phyloP scores from a whole-genome alignment of 2,888 invertebrate species.

The Sisyra terminalis region DNA sequence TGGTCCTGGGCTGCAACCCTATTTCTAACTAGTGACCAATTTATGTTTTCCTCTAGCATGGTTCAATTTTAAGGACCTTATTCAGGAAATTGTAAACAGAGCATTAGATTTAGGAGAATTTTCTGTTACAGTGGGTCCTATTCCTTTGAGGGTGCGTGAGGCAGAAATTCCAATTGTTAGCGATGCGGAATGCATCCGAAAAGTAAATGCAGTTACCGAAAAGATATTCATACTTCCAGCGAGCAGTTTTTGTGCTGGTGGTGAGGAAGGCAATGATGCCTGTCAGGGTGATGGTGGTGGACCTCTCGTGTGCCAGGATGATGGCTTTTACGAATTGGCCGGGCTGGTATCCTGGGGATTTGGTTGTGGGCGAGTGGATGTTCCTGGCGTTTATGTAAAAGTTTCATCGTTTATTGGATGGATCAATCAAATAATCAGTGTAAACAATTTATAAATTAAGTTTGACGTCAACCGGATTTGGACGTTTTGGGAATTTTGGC shows the following conservation, averaged over 20 bases:
- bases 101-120: too few relatives aligned
- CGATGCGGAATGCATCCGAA: constrained; percentile 80
- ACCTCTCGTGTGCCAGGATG: constrained; percentile 81
- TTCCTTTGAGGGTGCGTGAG: constrained; percentile 74
- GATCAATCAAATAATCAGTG: constrained; percentile 94
- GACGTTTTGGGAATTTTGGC: too few relatives aligned
- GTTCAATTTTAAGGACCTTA: too few relatives aligned
- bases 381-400: constrained; percentile 94
- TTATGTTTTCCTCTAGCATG: too few relatives aligned
- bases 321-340: constrained; percentile 82
- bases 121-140: constrained; percentile 58
- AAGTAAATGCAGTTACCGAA: constrained; percentile 87
- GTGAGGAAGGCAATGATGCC: constrained; percentile 83
- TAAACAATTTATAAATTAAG: constrained; percentile 60
- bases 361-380: constrained; percentile 82
- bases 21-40: too few relatives aligned
- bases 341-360: constrained; percentile 93
- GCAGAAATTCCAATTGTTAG: constrained; percentile 86
- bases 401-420: constrained; percentile 91
- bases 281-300: constrained; percentile 95
- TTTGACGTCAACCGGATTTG: neutral
- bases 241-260: constrained; percentile 87
- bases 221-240: constrained; percentile 88
- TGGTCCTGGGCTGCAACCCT: too few relatives aligned
- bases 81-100: too few relatives aligned